A percentile compares a stretch with the other conserved stretches of the same genome.
These are phyloP conservation scores for Characodon lateralis DNA, from an alignment of 2,797 vertebrate genomes.

Conservation along the genomic window DNA sequence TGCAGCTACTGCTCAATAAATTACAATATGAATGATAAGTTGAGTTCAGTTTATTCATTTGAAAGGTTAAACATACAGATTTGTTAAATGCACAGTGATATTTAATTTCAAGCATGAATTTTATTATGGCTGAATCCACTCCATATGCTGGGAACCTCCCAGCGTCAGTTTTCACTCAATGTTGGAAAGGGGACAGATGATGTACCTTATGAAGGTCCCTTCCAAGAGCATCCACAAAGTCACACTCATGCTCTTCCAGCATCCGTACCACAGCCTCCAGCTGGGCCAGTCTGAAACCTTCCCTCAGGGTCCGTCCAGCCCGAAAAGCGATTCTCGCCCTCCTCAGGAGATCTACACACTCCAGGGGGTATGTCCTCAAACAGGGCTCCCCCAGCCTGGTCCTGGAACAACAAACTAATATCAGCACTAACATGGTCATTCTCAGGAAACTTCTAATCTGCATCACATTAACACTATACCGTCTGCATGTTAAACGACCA, in stretches of 20 bases:
- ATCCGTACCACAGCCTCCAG: constrained; percentile 76
- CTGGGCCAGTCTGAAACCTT: constrained; percentile 74
- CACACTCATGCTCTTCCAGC: constrained; percentile 79
- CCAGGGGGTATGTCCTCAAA: constrained; percentile 62
- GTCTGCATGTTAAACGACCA: constrained; percentile 67
- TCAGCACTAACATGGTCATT: constrained; percentile 4
- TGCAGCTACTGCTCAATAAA: not conserved
- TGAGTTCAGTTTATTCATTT: not conserved
- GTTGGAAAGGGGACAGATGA: not conserved
- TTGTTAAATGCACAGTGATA: not conserved
- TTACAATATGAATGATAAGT: not conserved
- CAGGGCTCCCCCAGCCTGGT: constrained; percentile 69
- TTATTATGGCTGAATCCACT: not conserved
- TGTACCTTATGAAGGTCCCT: constrained; percentile 80
- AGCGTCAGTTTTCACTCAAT: not conserved
- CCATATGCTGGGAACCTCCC: not conserved
- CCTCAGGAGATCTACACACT: constrained; percentile 70
- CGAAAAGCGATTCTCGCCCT: constrained; percentile 74
- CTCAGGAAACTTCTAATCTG: not conserved
- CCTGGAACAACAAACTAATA: constrained; percentile 57
- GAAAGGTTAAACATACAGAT: not conserved
- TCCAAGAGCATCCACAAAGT: constrained; percentile 79
- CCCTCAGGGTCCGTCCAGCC: constrained; percentile 66
- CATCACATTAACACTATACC: constrained; percentile 29
- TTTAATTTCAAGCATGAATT: not conserved